Evolutionary conservation across 2,888 invertebrate species (phyloP).

Genomic region (Limnephilus marmoratus): DNA sequence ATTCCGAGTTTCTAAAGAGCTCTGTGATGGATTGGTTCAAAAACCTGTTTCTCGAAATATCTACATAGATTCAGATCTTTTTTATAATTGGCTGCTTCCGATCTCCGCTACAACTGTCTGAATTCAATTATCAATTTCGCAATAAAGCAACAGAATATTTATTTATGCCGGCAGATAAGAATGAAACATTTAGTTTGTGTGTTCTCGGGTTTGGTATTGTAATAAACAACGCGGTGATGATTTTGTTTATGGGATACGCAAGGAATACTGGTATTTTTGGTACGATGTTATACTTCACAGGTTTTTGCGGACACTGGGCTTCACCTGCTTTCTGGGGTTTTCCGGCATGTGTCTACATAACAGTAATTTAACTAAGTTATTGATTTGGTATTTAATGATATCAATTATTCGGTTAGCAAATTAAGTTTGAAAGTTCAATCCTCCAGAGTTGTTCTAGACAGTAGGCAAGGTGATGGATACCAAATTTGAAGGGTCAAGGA

Average conservation of each 20-base stretch:
- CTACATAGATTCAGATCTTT: not conserved
- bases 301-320: no score
- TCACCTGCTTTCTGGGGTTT: no score
- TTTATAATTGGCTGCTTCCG: slow-evolving; percentile 2
- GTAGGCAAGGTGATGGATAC: no score
- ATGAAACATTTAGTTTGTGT: not conserved
- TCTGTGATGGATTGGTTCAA: not conserved
- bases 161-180: not conserved
- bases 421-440: no score
- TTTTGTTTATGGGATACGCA: not conserved
- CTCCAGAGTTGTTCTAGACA: no score
- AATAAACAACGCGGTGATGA: not conserved
- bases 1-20: not conserved
- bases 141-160: not conserved
- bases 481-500: no score
- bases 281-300: not conserved
- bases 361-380: no score
- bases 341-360: no score
- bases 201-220: not conserved
- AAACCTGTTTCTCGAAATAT: not conserved
- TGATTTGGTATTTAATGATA: no score
- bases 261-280: not conserved
- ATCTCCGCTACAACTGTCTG: not conserved
- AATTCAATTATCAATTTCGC: not conserved
- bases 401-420: no score